phyloP scores from a whole-genome alignment of 2,888 invertebrate species.

The Athetis lepigone region DNA sequence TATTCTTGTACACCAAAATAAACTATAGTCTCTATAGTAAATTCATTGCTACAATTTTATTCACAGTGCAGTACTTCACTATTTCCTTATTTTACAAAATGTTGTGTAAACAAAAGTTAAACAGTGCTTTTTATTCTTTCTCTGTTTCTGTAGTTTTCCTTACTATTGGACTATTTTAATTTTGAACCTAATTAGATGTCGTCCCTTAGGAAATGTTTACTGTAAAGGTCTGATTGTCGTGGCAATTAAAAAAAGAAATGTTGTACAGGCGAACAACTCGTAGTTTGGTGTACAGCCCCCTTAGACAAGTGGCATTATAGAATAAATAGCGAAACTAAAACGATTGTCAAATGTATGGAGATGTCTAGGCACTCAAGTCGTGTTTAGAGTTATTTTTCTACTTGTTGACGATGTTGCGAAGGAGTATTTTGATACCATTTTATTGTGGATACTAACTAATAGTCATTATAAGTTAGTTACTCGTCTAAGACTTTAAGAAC shows the following conservation, averaged over 20 bases:
- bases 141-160: conserved; percentile 33
- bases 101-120: conserved; percentile 35
- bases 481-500: too few relatives aligned
- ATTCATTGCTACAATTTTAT: conserved; percentile 26
- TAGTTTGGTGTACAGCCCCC: too few relatives aligned
- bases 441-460: too few relatives aligned
- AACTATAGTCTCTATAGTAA: not conserved
- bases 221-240: not conserved
- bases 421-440: too few relatives aligned
- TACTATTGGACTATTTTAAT: conserved; percentile 36
- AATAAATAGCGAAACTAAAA: too few relatives aligned
- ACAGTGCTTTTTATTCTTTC: conserved; percentile 44
- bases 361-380: too few relatives aligned
- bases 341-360: too few relatives aligned
- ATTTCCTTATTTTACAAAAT: conserved; percentile 13
- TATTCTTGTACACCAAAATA: not conserved
- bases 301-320: too few relatives aligned
- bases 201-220: conserved; percentile 1
- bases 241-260: too few relatives aligned
- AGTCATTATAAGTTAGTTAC: too few relatives aligned
- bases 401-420: too few relatives aligned
- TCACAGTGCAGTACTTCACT: conserved; percentile 36
- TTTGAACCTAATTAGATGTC: conserved; percentile 38
- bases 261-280: not conserved
- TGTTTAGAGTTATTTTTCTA: too few relatives aligned